Base-by-base conservation (phyloP, 1,140 invertebrate genomes). In the Neuroterus valhalla region DNA sequence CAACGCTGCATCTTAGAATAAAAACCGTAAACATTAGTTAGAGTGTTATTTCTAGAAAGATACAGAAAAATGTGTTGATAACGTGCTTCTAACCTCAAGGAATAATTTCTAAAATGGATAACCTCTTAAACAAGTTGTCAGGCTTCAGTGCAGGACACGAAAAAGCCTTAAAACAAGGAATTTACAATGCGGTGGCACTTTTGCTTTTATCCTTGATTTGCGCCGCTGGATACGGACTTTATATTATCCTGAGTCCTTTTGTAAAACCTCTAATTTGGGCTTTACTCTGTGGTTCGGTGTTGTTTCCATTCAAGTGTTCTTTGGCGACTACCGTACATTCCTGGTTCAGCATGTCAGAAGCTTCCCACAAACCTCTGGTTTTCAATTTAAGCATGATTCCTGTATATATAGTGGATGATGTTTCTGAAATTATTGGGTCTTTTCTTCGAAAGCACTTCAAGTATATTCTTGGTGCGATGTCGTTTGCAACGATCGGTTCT, bases 221-320 rank as follows among this genome's bases (percentile, higher is more conserved):
- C 81, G 92, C 92, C 2, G 95, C 94, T 12, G 91, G 93, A 26
- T 95, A 94, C 82, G 95, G 96, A 4, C 91, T 98, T 15, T 98
- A 96, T 85, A 93, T 95, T 75, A 94, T 97, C 66, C 88, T 98
- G 5, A 94, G 96, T 84, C 96, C 97, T 0, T 99, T 99, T 89
- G 92, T 98, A 17, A 95, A 96, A 82, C 96, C 98, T 0, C 85
- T 99, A 43, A 92, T 98, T 73, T 99, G 98, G 98, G 97, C 98
- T 4, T 89, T 98, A 62, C 88, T 99, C 15, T 96, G 97, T 86
- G 97, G 97, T 14, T 96, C 96, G 10, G 94, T 97, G 44, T 91
- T 98, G 26, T 95, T 97, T 88, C 97, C 97, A 0, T 94, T 98
- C 79, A 98, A 98, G 84, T 91, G 93, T 71, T 93, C 92, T 42